Evolutionary conservation across 1,140 invertebrate genomes (phyloP).

Genomic region (Drosophila carrolli): DNA sequence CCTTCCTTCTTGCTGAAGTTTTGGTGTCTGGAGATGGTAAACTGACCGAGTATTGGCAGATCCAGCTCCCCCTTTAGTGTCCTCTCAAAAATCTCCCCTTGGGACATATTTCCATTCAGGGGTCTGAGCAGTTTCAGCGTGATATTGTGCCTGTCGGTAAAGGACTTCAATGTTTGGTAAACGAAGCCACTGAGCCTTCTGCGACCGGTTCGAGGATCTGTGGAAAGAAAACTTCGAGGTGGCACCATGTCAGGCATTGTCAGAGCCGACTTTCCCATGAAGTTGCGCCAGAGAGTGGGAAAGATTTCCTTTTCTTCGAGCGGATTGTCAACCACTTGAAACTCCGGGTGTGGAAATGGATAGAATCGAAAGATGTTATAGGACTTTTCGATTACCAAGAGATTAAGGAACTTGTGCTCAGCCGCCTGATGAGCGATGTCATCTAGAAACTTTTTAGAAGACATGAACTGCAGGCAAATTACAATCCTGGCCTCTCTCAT

Average conservation of each 20-base stretch:
- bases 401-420: conserved; percentile 21
- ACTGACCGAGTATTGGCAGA: conserved; percentile 7
- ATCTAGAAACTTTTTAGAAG: background rate
- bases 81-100: background rate
- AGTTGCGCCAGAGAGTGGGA: conserved; percentile 30
- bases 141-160: conserved; percentile 34
- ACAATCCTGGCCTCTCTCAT: conserved; percentile 46
- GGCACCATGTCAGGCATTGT: conserved; percentile 16
- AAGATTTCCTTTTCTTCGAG: conserved; percentile 1
- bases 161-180: background rate
- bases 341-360: conserved; percentile 39
- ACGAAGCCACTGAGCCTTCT: background rate
- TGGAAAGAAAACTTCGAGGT: conserved; percentile 25
- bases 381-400: conserved; percentile 11
- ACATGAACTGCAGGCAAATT: conserved; percentile 18
- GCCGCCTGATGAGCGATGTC: conserved; percentile 1
- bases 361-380: background rate
- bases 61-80: conserved; percentile 22
- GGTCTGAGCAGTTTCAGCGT: background rate
- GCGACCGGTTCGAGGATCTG: conserved; percentile 13
- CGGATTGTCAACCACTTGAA: background rate
- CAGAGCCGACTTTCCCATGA: conserved; percentile 23
- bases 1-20: background rate
- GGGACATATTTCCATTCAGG: rapidly evolving
- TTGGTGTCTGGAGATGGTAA: background rate